Conservation (phyloP, 1,140 invertebrate genomes). For the Drosophila kepulauana region DNA sequence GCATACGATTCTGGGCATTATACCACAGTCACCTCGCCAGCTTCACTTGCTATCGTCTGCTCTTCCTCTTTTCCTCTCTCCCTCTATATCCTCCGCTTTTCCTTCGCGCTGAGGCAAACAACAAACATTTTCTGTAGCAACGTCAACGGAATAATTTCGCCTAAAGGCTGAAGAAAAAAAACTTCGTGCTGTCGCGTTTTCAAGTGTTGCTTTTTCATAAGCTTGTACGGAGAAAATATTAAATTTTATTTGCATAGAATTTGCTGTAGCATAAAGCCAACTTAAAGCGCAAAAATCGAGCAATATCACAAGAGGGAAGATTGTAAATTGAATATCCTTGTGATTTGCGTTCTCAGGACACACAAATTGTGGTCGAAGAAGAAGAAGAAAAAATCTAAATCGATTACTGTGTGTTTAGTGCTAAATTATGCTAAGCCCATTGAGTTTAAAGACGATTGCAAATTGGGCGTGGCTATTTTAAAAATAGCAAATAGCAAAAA, state of each 20-base stretch:
- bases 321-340: slow-evolving; percentile 36
- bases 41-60: background rate
- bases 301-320: background rate
- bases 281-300: slow-evolving; percentile 15
- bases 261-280: slow-evolving; percentile 3
- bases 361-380: slow-evolving; percentile 6
- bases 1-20: slow-evolving; percentile 17
- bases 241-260: slow-evolving; percentile 52
- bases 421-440: slow-evolving; percentile 20
- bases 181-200: slow-evolving; percentile 28
- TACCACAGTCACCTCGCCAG: background rate
- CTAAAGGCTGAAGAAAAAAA: slow-evolving; percentile 15
- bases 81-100: background rate
- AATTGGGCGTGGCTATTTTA: background rate
- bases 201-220: slow-evolving; percentile 18
- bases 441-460: slow-evolving; percentile 20
- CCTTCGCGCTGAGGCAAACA: background rate
- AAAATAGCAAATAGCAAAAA: background rate
- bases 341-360: slow-evolving; percentile 8
- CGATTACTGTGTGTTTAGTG: slow-evolving; percentile 12
- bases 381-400: background rate
- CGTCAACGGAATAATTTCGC: slow-evolving; percentile 25
- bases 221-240: slow-evolving; percentile 27
- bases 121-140: slow-evolving; percentile 28
- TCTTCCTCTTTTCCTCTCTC: background rate